Conservation (phyloP, 2,113 vertebrate genomes). For the Parus major region DNA sequence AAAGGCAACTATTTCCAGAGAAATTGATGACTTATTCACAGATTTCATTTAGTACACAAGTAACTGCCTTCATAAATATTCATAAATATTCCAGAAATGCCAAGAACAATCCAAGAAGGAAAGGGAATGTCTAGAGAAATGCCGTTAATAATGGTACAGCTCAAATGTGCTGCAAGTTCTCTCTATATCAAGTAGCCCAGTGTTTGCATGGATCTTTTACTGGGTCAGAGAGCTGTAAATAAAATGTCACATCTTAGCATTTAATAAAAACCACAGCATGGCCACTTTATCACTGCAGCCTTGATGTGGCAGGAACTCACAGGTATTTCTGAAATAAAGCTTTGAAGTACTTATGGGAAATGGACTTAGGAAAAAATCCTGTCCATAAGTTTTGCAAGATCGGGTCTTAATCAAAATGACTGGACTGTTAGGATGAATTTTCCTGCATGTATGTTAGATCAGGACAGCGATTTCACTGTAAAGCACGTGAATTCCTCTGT, state of each 20-base stretch:
- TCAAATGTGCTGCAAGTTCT: not conserved
- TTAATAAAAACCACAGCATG: slow-evolving; percentile 31
- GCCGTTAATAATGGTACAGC: slow-evolving; percentile 16
- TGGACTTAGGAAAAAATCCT: not conserved
- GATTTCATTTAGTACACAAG: not conserved
- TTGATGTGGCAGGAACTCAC: not conserved
- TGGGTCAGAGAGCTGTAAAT: not conserved
- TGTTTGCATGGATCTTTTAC: not conserved
- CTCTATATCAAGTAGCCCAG: not conserved
- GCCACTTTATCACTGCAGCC: not conserved
- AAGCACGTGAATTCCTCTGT: not conserved
- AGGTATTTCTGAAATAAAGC: not conserved
- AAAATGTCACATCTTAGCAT: slow-evolving; percentile 1
- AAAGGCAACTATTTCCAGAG: not conserved
- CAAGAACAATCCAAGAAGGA: slow-evolving; percentile 31
- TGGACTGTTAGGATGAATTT: not conserved
- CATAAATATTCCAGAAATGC: slow-evolving; percentile 39
- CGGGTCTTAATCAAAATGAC: not conserved
- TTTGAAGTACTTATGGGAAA: not conserved
- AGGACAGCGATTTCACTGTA: not conserved
- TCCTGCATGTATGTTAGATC: not conserved
- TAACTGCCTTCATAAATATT: slow-evolving; percentile 43
- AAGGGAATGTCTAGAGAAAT: slow-evolving; percentile 10
- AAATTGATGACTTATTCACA: not conserved
- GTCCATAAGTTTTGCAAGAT: not conserved